Base-by-base conservation (phyloP, 2,113 vertebrate species). In the Nesoenas mayeri region DNA sequence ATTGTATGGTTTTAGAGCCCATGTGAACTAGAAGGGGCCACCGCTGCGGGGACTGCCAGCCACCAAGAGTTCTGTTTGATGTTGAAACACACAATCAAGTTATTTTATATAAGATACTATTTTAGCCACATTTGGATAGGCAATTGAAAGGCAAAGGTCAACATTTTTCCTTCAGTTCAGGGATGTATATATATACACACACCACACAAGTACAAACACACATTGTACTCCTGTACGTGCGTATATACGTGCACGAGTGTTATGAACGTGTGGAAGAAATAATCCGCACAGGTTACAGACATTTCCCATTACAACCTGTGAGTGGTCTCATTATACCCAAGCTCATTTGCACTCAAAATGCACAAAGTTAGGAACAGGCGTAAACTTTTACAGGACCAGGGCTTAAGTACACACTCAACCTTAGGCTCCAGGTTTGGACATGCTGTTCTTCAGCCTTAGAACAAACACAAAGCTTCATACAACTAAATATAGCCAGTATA, bases 71-170 rank as follows among this genome's bases (percentile, higher is more conserved):
- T 86, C 72, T 88, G 74, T 93, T 83, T 96, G 92, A 92, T 78
- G 80, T 69, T 3, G 2, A 94, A 92, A 89, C 53, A 75, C 9
- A 4, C 77, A 87, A 40, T 53, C 53, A 74, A n/a, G 19, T 81
- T 91, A 92, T 91, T 96, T 95, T 91, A 42, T 88, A 36, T 29
- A 75, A 84, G 57, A 93, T 53, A 54, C 36, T 79, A 24, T 93
- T 94, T 92, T 86, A 92, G 73, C n/a, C 77, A 77, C 83, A 47
- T 93, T 95, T 88, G 80, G 83, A 42, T 50, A 84, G 83, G 92
- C 73, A 93, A 79, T 69, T 57, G 65, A 47, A 92, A 95, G 90
- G 85, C 88, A 88, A 93, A 96, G 79, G 61, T 87, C 85, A 91
- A 75, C 29, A 65, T 65, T 91, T 93, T 93, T 81, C 72, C 79